Evolutionary conservation across 1,140 invertebrate species (phyloP), one percentile per base, ranked within the genome.

Genomic region (Campoletis sonorensis): DNA sequence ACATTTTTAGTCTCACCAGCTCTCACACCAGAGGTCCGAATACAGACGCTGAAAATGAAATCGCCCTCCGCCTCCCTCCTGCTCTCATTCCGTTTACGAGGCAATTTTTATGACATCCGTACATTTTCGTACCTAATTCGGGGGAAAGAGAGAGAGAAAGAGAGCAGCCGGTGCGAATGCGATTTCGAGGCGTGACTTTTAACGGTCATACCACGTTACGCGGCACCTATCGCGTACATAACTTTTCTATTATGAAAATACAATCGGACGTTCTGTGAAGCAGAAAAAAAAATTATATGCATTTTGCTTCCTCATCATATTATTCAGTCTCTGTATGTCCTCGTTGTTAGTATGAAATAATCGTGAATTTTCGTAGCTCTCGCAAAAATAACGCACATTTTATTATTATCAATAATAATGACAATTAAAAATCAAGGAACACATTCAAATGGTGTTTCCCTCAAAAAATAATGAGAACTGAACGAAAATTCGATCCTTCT

Each of bases 61-160:
- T 45, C 11, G 16, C 70, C 21, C 21, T 18, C 49, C 16, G 49
- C 21, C 21, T 18, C 49, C 16, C 72, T 15, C 49, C 21, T 40
- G 21, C 72, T 58, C 72, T 75, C 72, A 58, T 54, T 75, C 49
- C 78, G 73, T 82, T 83, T 84, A 83, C 79, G 71, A 77, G 58
- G 79, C 82, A 70, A 83, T 83, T 85, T 83, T 85, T 85, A 83
- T 82, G 78, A 78, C 45, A 68, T 54, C 80, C 81, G 71, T 49
- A 37, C 79, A n/a, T 49, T 67, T 27, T 40, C 79, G 61, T 75
- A 75, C 79, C 81, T 84, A 84, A 84, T 83, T 76, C 82, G 61
- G 26, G 26, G 21, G 61, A 23, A 11, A 64, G 61, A 64, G 61
- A 27, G 61, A 26, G 23, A 64, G 51, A 4, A 23, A 64, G 61